Base-by-base conservation (phyloP, 1,140 invertebrate genomes). In the Aplysia californica region DNA sequence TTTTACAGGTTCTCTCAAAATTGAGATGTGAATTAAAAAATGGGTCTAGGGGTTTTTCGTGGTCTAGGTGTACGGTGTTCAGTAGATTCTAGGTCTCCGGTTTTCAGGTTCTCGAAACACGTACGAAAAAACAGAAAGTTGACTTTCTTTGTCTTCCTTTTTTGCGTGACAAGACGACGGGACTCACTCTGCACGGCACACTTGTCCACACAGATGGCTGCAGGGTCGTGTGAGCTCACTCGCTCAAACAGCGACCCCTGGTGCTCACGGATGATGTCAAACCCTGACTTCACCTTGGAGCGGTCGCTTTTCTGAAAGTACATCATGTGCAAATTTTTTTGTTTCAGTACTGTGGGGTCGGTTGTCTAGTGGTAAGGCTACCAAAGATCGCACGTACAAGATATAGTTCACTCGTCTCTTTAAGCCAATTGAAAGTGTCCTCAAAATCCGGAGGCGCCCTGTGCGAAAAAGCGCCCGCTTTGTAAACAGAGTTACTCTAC, bases 161-260 rank as follows among this genome's bases (percentile, higher is more conserved):
- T 61, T 10, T 21, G 29, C 29, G 26, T 61, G 10, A 6, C 18
- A 18, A 61, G 58, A 20, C 10, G 29, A 61, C 10, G 29, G 58
- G 26, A 50, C 67, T 70, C 59, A 72, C 69, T 72, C 39, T 72
- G 69, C 5, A 18, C 18, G 3, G 69, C 20, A 29, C 69, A 58
- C 26, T 58, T 58, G 55, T n/a, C 50, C 20, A 72, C 69, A 72
- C 58, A 72, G 55, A 72, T 72, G 69, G 50, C 69, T 1, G 50
- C 50, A n/a, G 69, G 69, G 39, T 72, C 69, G 6, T 69, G 67
- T 6, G 67, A 38, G 41, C 4, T 55, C 1, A 69, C 39, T 3
- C 35, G 26, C 26, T 69, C 67, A 2, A 50, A 6, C 26, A 31
- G 56, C 36, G 21, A 10, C 23, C 67, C 67, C 26, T 29, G 23